Percentiles rank a stretch among this genome's conserved stretches.
phyloP scores from a whole-genome alignment of 2,888 invertebrate genomes.

The Sepioteuthis lessoniana region DNA sequence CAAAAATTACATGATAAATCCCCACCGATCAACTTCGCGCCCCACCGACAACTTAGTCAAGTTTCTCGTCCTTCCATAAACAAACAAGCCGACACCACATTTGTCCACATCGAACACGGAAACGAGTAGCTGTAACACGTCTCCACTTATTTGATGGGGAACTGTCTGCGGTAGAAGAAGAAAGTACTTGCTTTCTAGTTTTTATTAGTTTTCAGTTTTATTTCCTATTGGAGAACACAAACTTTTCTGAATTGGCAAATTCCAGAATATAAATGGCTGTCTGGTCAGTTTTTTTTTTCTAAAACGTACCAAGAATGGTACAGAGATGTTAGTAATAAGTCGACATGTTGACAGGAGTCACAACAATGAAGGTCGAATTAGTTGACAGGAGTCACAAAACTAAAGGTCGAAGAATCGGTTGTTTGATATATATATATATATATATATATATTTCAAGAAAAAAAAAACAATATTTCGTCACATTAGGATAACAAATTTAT shows the following conservation, averaged over 20 bases:
- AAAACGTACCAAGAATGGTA: not conserved
- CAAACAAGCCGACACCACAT: not conserved
- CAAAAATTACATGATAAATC: not conserved
- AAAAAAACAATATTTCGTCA: too few species aligned
- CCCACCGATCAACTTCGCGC: not conserved
- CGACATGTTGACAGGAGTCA: too few species aligned
- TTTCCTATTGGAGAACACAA: not conserved
- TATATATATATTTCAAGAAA: too few species aligned
- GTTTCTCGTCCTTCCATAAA: slow-evolving; percentile 5
- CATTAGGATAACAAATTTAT: too few species aligned
- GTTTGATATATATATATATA: too few species aligned
- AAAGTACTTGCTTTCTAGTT: not conserved
- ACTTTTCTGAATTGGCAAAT: not conserved
- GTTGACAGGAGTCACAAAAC: too few species aligned
- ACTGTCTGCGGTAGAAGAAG: not conserved
- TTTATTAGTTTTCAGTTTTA: not conserved
- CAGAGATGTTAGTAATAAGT: not conserved
- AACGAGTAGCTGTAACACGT: not conserved
- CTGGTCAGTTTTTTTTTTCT: not conserved
- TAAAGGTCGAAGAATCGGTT: too few species aligned
- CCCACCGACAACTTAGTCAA: not conserved
- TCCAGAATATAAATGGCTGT: not conserved
- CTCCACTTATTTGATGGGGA: not conserved
- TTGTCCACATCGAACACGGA: not conserved
- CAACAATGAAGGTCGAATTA: too few species aligned